Evolutionary conservation across 2,113 vertebrate genomes (phyloP).

Genomic region (Sturnus vulgaris): DNA sequence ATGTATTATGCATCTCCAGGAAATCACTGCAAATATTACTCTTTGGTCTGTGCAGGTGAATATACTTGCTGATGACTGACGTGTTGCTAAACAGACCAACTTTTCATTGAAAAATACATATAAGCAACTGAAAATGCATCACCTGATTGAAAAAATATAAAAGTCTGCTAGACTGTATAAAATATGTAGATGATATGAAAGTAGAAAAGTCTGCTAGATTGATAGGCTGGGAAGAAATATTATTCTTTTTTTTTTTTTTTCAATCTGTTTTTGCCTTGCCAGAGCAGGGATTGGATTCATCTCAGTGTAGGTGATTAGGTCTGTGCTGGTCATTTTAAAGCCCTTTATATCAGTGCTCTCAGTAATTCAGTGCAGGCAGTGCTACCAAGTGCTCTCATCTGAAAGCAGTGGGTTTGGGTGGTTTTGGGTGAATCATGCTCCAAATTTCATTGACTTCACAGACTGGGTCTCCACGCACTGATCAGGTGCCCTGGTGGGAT

Average conservation of each 20-base stretch:
- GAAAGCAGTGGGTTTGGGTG: background rate
- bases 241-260: background rate
- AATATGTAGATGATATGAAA: background rate
- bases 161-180: background rate
- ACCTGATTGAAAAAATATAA: background rate
- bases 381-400: background rate
- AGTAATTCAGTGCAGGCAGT: background rate
- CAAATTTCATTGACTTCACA: background rate
- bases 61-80: background rate
- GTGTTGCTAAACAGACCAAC: background rate
- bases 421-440: background rate
- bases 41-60: background rate
- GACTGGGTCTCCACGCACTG: background rate
- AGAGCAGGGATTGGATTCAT: background rate
- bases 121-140: background rate
- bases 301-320: background rate
- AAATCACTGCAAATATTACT: background rate
- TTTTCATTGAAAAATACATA: background rate
- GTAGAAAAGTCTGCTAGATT: background rate
- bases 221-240: background rate
- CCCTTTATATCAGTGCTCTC: background rate
- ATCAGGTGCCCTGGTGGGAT: background rate
- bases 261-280: background rate
- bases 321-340: background rate
- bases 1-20: background rate